Conservation (phyloP, 2,113 vertebrate species). For the Platichthys flesus region DNA sequence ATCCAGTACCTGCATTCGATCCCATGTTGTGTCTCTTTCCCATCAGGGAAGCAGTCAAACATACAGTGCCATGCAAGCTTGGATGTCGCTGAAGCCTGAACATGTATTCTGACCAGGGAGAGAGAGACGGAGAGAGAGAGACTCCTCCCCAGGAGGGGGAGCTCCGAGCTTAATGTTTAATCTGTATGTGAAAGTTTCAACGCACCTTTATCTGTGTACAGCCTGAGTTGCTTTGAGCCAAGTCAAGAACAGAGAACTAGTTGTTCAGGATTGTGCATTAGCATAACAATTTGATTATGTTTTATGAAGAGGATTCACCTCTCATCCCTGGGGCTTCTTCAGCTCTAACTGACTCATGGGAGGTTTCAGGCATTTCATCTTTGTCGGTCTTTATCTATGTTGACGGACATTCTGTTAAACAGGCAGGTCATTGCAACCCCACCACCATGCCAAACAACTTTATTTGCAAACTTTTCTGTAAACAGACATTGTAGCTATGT, state of each 20-base stretch:
- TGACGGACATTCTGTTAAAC: neutral
- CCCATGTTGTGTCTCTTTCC: constrained; percentile 54
- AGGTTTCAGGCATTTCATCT: too few relatives aligned
- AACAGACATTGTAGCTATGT: too few relatives aligned
- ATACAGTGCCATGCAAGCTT: neutral
- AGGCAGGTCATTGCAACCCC: neutral
- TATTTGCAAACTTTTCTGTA: neutral
- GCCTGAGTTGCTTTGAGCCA: neutral
- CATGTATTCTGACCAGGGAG: constrained; percentile 25
- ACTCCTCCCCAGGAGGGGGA: constrained; percentile 50
- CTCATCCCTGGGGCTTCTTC: neutral
- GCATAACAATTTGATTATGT: neutral
- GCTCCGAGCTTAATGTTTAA: constrained; percentile 64
- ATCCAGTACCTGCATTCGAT: constrained; percentile 64
- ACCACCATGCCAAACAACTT: neutral
- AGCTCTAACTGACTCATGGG: neutral
- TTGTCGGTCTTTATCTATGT: neutral
- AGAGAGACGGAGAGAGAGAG: neutral
- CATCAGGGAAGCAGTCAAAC: constrained; percentile 19
- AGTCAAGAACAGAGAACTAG: neutral
- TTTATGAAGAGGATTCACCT: neutral
- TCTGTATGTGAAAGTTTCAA: constrained; percentile 30
- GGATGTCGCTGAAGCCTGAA: neutral
- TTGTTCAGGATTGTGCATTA: too few relatives aligned
- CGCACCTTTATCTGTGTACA: neutral